Evolutionary conservation across 1,140 invertebrate species (phyloP), one percentile per base, ranked within the genome.

Genomic region (Drosophila persimilis): DNA sequence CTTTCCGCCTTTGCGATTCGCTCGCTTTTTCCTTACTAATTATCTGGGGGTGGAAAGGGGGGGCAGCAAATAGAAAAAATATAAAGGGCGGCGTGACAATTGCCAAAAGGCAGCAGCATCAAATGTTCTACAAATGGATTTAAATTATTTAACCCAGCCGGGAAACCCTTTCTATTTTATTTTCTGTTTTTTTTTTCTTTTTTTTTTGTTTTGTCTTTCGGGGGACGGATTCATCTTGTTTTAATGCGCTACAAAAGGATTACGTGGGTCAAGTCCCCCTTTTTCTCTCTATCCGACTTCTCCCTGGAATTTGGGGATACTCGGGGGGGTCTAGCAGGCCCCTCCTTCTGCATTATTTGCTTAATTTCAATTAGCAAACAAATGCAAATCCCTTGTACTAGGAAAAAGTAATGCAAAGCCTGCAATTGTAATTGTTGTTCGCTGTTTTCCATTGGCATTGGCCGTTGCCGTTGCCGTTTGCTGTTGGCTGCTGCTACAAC

Each of bases 241-340:
- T 84, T 89, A 76, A 84, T 85, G 80, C 71, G 80, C 81, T 90
- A 90, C 90, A 90, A 90, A 86, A 76, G 86, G 89, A 90, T 91
- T 91, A 91, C 86, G 77, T 80, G 89, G 90, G 90, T 91, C 83
- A 77, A 59, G 73, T 76, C 35, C 53, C 57, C 44, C 63, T 31
- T 24, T n/a, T n/a, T 15, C 9, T 29, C 17, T 29, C 8, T n/a
- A 7, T 48, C 35, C 8, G 20, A 1, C 29, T 29, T 29, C 7
- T 67, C 31, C 3, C 31, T 35, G 9, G 2, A 0, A 9, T 2
- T 35, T 35, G 9, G 35, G 35, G 9, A 11, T 39, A 3, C 35
- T 3, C 17, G 3, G 35, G 24, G 5, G 24, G 24, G 24, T 5
- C 24, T 5, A 24, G 24, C 2, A 24, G 24, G 0, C 5, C 35